A percentile compares a stretch with the other conserved stretches of the same genome.
These are phyloP conservation scores for Miichthys miiuy DNA, from an alignment of 2,797 vertebrate species.

Conservation along the genomic window DNA sequence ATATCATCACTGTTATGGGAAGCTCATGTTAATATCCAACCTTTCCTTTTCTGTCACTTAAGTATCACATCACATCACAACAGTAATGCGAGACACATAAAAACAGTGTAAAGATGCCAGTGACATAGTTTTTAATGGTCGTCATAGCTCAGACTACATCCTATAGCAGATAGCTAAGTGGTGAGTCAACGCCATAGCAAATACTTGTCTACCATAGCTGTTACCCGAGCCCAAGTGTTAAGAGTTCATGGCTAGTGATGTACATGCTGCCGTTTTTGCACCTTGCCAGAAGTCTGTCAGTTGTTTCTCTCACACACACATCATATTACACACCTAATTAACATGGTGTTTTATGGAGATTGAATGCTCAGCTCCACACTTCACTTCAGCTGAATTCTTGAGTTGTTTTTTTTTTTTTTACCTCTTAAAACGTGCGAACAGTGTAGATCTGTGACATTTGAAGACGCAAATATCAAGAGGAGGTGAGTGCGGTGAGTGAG, in stretches of 20 bases:
- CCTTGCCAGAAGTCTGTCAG: constrained; percentile 23
- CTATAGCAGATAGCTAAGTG: background rate
- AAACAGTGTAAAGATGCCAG: constrained; percentile 16
- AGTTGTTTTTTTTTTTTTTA: constrained; percentile 14
- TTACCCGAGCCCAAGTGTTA: constrained; percentile 8
- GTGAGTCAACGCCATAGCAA: constrained; percentile 10
- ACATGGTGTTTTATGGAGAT: constrained; percentile 18
- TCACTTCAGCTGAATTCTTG: constrained; percentile 6
- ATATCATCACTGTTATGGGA: constrained; percentile 12
- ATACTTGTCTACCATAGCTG: background rate
- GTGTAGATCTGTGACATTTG: constrained; percentile 37
- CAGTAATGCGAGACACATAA: constrained; percentile 18
- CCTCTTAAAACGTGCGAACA: constrained; percentile 17
- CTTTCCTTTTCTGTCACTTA: constrained; percentile 1
- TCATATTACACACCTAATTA: constrained; percentile 8
- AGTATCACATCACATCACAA: constrained; percentile 14
- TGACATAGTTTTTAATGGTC: constrained; percentile 1
- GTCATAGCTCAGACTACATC: constrained; percentile 5
- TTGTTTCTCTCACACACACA: background rate
- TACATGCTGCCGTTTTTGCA: constrained; percentile 29
- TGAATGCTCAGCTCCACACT: constrained; percentile 1
- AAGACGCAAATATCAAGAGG: constrained; percentile 35
- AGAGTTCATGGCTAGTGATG: constrained; percentile 8
- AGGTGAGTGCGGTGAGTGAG: constrained; percentile 9
- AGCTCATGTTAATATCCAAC: constrained; percentile 9